phyloP scores from a whole-genome alignment of 2,113 vertebrate genomes.

The Megatriorchis doriae region DNA sequence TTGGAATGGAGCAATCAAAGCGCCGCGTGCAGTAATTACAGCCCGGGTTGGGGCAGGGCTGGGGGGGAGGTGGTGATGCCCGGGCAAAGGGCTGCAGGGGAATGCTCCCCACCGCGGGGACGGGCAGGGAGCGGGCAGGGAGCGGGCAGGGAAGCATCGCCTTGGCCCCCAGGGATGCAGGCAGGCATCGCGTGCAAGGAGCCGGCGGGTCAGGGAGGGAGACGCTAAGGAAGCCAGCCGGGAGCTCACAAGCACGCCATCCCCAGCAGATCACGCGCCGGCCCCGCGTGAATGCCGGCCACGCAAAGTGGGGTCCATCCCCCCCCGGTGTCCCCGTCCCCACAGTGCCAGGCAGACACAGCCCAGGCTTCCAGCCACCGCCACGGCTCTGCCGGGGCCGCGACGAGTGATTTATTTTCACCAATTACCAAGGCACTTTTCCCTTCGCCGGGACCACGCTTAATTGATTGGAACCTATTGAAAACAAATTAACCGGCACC shows the following conservation, averaged over 20 bases:
- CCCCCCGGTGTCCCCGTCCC: background rate
- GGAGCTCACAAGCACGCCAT: background rate
- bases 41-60: slow-evolving; percentile 48
- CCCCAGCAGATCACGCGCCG: background rate
- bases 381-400: background rate
- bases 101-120: background rate
- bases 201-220: background rate
- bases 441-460: slow-evolving; percentile 63
- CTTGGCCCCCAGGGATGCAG: background rate
- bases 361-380: background rate
- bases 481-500: slow-evolving; percentile 84
- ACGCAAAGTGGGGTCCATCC: background rate
- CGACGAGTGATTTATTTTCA: slow-evolving; percentile 76
- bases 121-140: background rate
- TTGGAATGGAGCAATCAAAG: slow-evolving; percentile 78
- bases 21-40: slow-evolving; percentile 74
- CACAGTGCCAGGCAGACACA: background rate
- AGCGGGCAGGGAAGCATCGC: background rate
- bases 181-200: background rate
- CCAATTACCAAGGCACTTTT: slow-evolving; percentile 76
- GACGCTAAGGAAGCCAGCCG: background rate
- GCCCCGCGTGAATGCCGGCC: accelerated
- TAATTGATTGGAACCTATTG: slow-evolving; percentile 85
- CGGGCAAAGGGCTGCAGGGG: background rate
- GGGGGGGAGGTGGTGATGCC: background rate